These are phyloP conservation scores for Gymnoscopelus microlampas DNA, from an alignment of 2,797 vertebrate genomes.

Conservation along the genomic window DNA sequence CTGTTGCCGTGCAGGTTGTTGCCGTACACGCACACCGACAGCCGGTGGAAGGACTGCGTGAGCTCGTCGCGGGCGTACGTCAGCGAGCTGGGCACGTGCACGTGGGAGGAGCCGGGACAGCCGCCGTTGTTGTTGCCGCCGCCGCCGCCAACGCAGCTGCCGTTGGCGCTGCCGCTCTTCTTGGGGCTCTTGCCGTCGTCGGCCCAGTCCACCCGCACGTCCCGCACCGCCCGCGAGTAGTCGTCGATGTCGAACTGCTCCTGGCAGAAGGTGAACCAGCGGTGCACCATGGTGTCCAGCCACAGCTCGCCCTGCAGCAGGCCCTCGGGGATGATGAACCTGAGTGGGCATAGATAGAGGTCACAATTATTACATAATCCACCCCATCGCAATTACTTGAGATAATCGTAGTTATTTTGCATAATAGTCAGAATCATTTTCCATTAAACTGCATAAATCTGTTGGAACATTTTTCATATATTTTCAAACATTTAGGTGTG, in stretches of 20 bases:
- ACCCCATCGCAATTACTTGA: no score
- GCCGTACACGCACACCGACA: conserved; percentile 96
- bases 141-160: conserved; percentile 52
- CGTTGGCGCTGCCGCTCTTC: conserved; percentile 78
- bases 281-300: conserved; percentile 92
- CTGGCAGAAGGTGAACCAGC: conserved; percentile 94
- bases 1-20: conserved; percentile 97
- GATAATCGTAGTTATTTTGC: no score
- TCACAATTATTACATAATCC: no score
- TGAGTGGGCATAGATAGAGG: no score
- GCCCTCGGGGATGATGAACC: conserved; percentile 89
- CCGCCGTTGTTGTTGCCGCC: conserved; percentile 82
- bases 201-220: conserved; percentile 92
- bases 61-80: conserved; percentile 95
- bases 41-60: conserved; percentile 96
- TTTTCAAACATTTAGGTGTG: no score
- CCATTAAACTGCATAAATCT: no score
- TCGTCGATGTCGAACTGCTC: conserved; percentile 98
- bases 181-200: conserved; percentile 95
- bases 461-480: no score
- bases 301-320: conserved; percentile 91
- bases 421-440: no score
- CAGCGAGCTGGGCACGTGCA: conserved; percentile 91
- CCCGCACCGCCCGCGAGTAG: conserved; percentile 94
- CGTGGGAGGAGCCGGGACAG: conserved; percentile 82